Base-by-base conservation (phyloP, 2,797 vertebrate genomes). In the Philypnodon macrostomus region DNA sequence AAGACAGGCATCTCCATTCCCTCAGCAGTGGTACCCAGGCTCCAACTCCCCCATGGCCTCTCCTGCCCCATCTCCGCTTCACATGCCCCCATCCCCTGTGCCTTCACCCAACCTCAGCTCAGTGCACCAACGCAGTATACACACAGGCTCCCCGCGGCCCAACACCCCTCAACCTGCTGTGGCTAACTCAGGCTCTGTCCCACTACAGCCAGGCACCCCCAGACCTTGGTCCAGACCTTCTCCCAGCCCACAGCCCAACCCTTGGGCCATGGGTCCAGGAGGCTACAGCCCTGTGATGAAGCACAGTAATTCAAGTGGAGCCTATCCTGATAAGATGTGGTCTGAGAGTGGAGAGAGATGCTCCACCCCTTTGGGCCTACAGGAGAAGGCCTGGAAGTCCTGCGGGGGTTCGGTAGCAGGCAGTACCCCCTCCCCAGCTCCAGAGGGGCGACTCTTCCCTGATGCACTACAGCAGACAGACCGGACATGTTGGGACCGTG, bases 351-450 rank as follows among this genome's bases (percentile, higher is more conserved):
- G 90, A 16, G 94, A 93, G 51, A 89, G 79, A 37, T 90, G 91
- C 5, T 90, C 90, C 0, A 92, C 83, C 0, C 91, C 93, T 0
- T 79, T 77, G 0, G 90, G 91, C 45, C 81, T 92, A 56, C 88
- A 88, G 7, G 94, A 95, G 75, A 95, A 95, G 47, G 87, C 88
- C 0, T 98, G 95, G 95, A 92, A 90, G 70, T 88, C 91, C 13
- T 91, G 89, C 4, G 80, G 91, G 8, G 85, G 90, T 31, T 89
- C 91, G 2, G 64, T 73, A 36, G 86, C 91, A 15, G 79, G 91
- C 48, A 89, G 83, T 46, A 89, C 85, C 7, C 88, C 77, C 0
- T 88, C 88, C n/a, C 85, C 85, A 1, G 77, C 89, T 17, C 90
- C 86, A 0, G 93, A 94, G 72, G 90, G 90, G 13, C 92, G 93